Evolutionary conservation across 2,113 vertebrate genomes (phyloP).

Genomic region (Chrysemys picta): DNA sequence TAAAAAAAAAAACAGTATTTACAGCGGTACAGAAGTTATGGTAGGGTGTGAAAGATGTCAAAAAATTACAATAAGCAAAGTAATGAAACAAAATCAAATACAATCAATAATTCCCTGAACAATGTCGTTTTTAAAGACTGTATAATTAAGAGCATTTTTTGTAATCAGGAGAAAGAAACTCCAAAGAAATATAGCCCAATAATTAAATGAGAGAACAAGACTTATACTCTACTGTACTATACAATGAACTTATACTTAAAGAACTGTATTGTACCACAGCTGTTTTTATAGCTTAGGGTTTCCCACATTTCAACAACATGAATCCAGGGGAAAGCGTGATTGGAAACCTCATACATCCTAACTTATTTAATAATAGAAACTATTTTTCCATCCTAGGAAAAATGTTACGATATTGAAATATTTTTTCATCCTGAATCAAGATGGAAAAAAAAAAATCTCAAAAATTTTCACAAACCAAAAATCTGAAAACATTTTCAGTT

Average conservation of each 20-base stretch:
- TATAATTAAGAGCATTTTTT: neutral
- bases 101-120: neutral
- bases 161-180: neutral
- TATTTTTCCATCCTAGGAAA: too few relatives aligned
- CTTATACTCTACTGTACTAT: neutral
- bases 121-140: neutral
- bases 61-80: neutral
- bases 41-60: neutral
- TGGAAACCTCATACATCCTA: neutral
- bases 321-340: too few relatives aligned
- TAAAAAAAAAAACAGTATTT: neutral
- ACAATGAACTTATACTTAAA: too few relatives aligned
- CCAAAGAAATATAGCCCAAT: neutral
- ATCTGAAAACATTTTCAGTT: too few relatives aligned
- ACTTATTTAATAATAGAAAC: neutral
- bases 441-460: too few relatives aligned
- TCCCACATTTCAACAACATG: too few relatives aligned
- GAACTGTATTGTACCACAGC: too few relatives aligned
- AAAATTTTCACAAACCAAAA: too few relatives aligned
- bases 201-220: neutral
- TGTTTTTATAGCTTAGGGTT: neutral
- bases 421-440: too few relatives aligned
- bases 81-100: neutral
- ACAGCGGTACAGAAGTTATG: neutral
- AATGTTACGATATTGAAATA: too few relatives aligned